Evolutionary conservation across 2,797 vertebrate genomes (phyloP).

Genomic region (Pitangus sulphuratus): DNA sequence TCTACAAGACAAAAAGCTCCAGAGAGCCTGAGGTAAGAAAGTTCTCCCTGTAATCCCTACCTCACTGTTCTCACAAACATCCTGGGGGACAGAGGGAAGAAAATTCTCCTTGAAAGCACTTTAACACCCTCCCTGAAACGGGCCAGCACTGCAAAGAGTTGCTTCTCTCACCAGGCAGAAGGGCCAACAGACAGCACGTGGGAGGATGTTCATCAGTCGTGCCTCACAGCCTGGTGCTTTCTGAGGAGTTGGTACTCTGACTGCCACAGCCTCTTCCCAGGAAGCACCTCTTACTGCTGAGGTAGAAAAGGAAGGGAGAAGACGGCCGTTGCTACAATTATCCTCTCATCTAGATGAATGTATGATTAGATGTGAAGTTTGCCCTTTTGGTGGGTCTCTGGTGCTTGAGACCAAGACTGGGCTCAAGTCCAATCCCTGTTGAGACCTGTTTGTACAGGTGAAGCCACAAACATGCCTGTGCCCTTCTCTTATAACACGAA

Average conservation of each 20-base stretch:
- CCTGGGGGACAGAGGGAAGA: not conserved
- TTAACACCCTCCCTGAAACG: not conserved
- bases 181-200: fast-evolving
- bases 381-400: not conserved
- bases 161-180: not conserved
- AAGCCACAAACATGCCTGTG: fast-evolving
- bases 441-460: not conserved
- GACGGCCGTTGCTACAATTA: not conserved
- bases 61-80: not conserved
- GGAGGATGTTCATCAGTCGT: not conserved
- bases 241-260: not conserved
- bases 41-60: not conserved
- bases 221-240: not conserved
- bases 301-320: not conserved
- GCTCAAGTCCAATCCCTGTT: not conserved
- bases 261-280: not conserved
- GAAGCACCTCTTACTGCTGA: not conserved
- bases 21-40: not conserved
- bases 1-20: not conserved
- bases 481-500: fast-evolving
- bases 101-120: not conserved
- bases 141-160: not conserved
- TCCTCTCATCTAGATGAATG: fast-evolving
- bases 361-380: not conserved
- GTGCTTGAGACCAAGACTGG: not conserved